Evolutionary conservation across 2,888 invertebrate genomes (phyloP).

Genomic region (Cosmorhoe ocellata): DNA sequence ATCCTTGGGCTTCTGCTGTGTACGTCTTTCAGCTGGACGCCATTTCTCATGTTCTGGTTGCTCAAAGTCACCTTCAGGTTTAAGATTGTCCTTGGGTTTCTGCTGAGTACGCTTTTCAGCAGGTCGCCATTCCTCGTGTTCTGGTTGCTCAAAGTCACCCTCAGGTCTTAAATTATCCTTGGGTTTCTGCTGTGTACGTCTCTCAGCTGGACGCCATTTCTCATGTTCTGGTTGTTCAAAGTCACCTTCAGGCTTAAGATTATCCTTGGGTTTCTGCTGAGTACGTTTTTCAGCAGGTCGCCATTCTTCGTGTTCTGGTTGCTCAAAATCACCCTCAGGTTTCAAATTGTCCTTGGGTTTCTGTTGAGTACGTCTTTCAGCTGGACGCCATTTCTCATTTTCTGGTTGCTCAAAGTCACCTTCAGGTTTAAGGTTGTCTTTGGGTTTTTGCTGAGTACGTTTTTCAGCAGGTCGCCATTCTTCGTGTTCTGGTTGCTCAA

Average conservation of each 20-base stretch:
- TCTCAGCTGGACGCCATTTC: constrained; percentile 67
- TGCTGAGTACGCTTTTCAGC: constrained; percentile 66
- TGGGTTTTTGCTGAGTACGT: constrained; percentile 63
- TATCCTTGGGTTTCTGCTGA: constrained; percentile 64
- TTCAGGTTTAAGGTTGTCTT: constrained; percentile 45
- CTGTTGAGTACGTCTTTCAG: constrained; percentile 58
- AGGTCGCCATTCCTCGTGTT: constrained; percentile 67
- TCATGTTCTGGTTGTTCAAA: constrained; percentile 64
- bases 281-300: constrained; percentile 72
- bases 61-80: constrained; percentile 80
- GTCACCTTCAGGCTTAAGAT: constrained; percentile 53
- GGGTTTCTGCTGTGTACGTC: constrained; percentile 67
- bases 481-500: constrained; percentile 58
- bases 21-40: constrained; percentile 65
- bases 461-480: constrained; percentile 71
- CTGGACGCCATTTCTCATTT: constrained; percentile 55
- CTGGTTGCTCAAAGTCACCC: constrained; percentile 68
- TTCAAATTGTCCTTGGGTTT: constrained; percentile 54
- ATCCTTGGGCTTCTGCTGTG: constrained; percentile 65
- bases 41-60: constrained; percentile 51
- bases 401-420: constrained; percentile 61
- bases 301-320: constrained; percentile 55
- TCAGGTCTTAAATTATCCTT: constrained; percentile 47
- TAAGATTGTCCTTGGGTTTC: constrained; percentile 78
- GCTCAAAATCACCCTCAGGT: constrained; percentile 78